Evolutionary conservation across 2,888 invertebrate species (phyloP), one percentile per base, ranked within the genome.

Genomic region (Leistus spinibarbis): DNA sequence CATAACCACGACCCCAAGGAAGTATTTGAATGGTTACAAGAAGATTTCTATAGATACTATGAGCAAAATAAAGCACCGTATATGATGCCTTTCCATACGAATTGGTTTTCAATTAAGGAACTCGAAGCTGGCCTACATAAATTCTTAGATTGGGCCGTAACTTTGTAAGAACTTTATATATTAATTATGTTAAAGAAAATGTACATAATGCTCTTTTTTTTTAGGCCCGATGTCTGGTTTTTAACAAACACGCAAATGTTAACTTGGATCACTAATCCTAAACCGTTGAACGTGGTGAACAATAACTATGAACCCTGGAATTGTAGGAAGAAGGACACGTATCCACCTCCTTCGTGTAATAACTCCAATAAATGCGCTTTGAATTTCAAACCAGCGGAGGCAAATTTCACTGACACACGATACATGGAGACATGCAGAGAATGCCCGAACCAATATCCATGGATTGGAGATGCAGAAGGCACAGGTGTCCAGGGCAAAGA

Each of bases 51-150:
- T 77, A 88, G 95, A 23, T 90, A 93, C 84, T 96, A 95, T 82
- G 92, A 94, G 27, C 95, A 95, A 84, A 96, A 96, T 84, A 89
- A 93, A 77, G 95, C 96, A 0, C 95, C 96, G 0, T 96, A 96
- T 85, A 95, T 96, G 95, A 95, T 96, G 95, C 92, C 96, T 0
- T 94, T 96, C 91, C 97, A 98, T 83, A 97, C 97, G 0, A 97
- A 96, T 86, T 98, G 98, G 98, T 97, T 98, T 88, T 95, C 93
- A 84, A 95, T 93, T 80, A 95, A 93, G 82, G 94, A 91, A 81
- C 87, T 95, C 10, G 95, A 95, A 83, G 88, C 88, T 76, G 96
- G 96, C 19, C 87, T 97, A 1, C 92, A 93, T 80, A 95, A 95
- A 85, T 97, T 97, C 86, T 86, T 97, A 76, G 92, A 93, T 79